Evolutionary conservation across 1,140 invertebrate species (phyloP), one percentile per base, ranked within the genome.

Genomic region (Megathymus violae): DNA sequence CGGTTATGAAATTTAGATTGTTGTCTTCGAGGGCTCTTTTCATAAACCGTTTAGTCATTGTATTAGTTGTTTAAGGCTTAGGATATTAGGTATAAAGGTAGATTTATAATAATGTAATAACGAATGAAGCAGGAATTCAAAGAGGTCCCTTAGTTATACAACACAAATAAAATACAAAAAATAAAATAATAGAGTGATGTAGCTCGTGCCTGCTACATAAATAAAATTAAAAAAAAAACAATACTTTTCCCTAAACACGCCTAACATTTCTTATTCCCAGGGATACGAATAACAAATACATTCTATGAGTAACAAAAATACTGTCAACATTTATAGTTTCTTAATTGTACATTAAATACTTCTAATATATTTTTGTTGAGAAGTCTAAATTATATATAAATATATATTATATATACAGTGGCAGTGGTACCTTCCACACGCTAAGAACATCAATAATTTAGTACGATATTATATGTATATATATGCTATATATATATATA

Each of bases 301-400:
- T 41, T 41, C 19, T 41, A 54, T 41, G 51, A 54, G 51, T 54
- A 54, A 54, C 51, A 54, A 54, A 54, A 56, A 56, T 56, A 31
- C 25, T 11, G 25, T 43, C 14, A 56, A 25, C 36, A 41, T 40
- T 41, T 46, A 40, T 25, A 56, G 43, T 56, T 56, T 56, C 40
- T 27, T 13, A 43, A 7, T 16, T 31, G 25, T 54, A 46, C 17
- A 54, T 16, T 27, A 43, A 41, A 54, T 41, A 54, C 19, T 54
- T 40, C 19, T 14, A 54, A 54, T 36, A 52, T 22, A n/a, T 38
- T 38, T 51, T 9, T 17, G 17, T 19, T 44, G 41, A 44, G 11
- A 19, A 44, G 2, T 44, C 17, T 19, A 17, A 44, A 14, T 10
- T 44, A 44, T 43, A 16, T 17, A 17, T 11, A n/a, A 40, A 13